These are phyloP conservation scores for Patella ulyssiponensis DNA, from an alignment of 2,888 invertebrate genomes.

Conservation along the genomic window DNA sequence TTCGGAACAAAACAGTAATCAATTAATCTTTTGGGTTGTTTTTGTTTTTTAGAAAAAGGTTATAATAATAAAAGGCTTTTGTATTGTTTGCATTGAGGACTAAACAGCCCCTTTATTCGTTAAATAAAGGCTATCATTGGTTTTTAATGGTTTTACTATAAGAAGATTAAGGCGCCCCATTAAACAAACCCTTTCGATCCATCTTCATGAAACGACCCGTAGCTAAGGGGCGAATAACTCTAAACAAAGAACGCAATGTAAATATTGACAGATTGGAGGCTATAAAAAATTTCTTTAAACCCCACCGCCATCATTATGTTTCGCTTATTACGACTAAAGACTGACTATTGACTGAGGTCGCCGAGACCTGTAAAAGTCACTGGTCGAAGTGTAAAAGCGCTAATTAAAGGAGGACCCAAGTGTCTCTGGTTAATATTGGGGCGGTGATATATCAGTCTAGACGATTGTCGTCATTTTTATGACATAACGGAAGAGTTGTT, in stretches of 20 bases:
- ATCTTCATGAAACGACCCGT: no score
- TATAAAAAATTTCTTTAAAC: background rate
- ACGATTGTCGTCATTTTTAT: background rate
- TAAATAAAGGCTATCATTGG: background rate
- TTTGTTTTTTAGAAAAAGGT: background rate
- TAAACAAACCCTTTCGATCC: no score
- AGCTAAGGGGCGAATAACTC: slow-evolving; percentile 9
- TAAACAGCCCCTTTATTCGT: background rate
- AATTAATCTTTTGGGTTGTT: background rate
- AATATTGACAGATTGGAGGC: slow-evolving; percentile 3
- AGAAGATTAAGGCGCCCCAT: no score
- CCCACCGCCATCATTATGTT: background rate
- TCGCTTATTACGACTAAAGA: background rate
- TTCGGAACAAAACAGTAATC: background rate
- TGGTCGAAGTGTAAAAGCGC: background rate
- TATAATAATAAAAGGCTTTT: background rate
- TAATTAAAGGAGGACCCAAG: background rate
- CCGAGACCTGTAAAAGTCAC: background rate
- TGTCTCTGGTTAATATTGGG: background rate
- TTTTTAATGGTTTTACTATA: background rate
- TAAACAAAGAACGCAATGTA: background rate
- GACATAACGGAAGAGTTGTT: background rate
- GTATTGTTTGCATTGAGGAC: background rate
- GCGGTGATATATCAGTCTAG: slow-evolving; percentile 1
- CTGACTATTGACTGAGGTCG: background rate